Base-by-base conservation (phyloP, 2,888 invertebrate species). In the Julus scandinavius region DNA sequence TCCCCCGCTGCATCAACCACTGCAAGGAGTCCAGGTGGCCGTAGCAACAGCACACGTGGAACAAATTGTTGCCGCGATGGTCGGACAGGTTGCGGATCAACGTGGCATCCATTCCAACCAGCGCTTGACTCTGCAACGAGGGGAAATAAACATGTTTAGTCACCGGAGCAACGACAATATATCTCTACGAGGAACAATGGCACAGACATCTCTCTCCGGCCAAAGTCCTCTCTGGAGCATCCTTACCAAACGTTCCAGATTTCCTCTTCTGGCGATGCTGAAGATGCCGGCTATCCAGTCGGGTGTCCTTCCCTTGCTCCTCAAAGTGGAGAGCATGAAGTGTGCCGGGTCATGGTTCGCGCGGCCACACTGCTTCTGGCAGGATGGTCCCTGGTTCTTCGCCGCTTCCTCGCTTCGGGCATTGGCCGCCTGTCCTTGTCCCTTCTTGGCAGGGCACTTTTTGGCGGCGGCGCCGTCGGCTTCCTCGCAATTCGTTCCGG, bases 211-310 rank as follows among this genome's bases (percentile, higher is more conserved):
- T 29, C 29, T 29, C 29, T 29, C 29, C 29, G 29, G 29, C 29
- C 29, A 29, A 29, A 29, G 29, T 29, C 29, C 29, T 29, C 29
- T 29, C 29, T 1, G 29, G 29, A 29, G 29, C 29, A 29, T 84
- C 29, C 54, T 91, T 90, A 92, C 92, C 92, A 92, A 90, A 88
- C 91, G 90, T 84, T 91, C 91, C 38, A 92, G 90, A 88, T 91
- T 90, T 84, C 92, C 92, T 63, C 91, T 90, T 87, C 91, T 91
- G n/a, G 92, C 92, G 80, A 91, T 90, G 88, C 91, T 91, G 89
- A 92, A 92, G 20, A 92, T 92, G 89, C 91, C 91, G 90, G 91
- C 91, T 88, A 92, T 92, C 92, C 92, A 92, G 88, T 92, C 92
- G 13, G 92, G 92, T 11, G 92, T 92, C 86, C 91, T 90, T 54